phyloP scores from a whole-genome alignment of 2,888 invertebrate genomes.

The Apantesis nais region DNA sequence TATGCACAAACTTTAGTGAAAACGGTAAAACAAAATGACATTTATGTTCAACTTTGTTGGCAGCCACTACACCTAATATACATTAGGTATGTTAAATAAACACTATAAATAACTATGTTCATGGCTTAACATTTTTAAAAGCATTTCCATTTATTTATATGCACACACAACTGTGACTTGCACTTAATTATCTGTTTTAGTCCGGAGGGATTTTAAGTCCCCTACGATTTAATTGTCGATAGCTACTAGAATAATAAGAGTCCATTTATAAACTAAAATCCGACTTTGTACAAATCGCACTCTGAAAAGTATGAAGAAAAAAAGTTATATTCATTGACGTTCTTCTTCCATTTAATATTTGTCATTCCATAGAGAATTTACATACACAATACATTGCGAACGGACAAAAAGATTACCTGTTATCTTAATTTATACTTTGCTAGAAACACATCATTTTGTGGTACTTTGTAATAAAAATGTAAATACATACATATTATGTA shows the following conservation, averaged over 20 bases:
- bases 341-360: neutral
- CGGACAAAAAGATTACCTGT: too few relatives aligned
- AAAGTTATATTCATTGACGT: neutral
- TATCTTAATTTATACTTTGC: too few relatives aligned
- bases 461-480: too few relatives aligned
- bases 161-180: neutral
- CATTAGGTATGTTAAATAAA: neutral
- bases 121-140: neutral
- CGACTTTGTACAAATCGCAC: neutral
- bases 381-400: neutral
- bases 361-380: neutral
- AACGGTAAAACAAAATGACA: constrained; percentile 1
- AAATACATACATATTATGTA: too few relatives aligned
- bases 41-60: neutral
- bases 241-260: neutral
- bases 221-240: neutral
- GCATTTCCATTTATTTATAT: neutral
- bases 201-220: neutral
- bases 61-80: constrained; percentile 3
- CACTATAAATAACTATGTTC: neutral
- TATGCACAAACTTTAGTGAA: neutral
- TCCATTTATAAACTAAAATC: neutral
- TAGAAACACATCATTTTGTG: too few relatives aligned
- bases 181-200: neutral
- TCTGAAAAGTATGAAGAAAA: neutral